These are phyloP conservation scores for Trachythela sp. DNA, from an alignment of 64 coral and sea anemone genomes.

Conservation along the genomic window DNA sequence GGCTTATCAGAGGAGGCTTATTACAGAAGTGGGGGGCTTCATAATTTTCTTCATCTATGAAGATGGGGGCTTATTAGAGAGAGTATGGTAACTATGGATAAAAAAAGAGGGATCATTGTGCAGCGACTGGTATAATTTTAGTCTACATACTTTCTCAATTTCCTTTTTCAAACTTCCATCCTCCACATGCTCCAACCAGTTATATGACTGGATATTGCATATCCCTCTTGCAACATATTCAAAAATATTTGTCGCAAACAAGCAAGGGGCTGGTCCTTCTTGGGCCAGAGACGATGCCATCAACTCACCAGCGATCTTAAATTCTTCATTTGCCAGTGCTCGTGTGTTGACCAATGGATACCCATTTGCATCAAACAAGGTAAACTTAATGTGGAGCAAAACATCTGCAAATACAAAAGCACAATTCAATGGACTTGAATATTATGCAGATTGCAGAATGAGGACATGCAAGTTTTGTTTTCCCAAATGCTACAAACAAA, in stretches of 20 bases:
- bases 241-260: background rate
- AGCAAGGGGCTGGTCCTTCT: constrained; percentile 4
- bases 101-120: too few relatives aligned
- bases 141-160: background rate
- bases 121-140: background rate
- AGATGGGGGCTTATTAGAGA: too few relatives aligned
- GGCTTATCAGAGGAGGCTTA: too few relatives aligned
- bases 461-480: too few relatives aligned
- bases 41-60: too few relatives aligned
- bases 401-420: background rate
- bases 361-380: background rate
- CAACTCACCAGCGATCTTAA: background rate
- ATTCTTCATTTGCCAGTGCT: constrained; percentile 9
- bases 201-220: background rate
- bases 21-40: too few relatives aligned
- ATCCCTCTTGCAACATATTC: background rate
- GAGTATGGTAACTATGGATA: too few relatives aligned
- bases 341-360: background rate
- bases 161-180: background rate
- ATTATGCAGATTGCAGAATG: too few relatives aligned
- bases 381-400: background rate
- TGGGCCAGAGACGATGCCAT: background rate
- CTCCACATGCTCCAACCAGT: background rate
- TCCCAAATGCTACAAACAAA: too few relatives aligned
- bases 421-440: too few relatives aligned